Conservation (phyloP, 2,888 invertebrate genomes). For the Cataglyphis livida region DNA sequence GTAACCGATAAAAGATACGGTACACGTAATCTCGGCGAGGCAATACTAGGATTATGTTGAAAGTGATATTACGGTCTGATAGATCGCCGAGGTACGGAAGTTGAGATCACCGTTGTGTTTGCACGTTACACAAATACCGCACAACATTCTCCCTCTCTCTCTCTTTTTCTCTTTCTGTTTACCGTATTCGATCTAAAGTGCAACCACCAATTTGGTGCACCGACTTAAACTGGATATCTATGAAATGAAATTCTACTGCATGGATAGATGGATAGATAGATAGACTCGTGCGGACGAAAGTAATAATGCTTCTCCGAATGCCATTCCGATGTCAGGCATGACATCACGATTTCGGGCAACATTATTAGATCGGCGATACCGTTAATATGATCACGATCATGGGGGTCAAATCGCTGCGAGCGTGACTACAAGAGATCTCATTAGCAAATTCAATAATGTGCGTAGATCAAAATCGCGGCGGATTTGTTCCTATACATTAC, state of each 20-base stretch:
- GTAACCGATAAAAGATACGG: slow-evolving; percentile 20
- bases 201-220: slow-evolving; percentile 42
- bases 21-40: slow-evolving; percentile 29
- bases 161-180: not conserved
- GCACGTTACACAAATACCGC: slow-evolving; percentile 32
- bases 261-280: slow-evolving; percentile 4
- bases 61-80: slow-evolving; percentile 43
- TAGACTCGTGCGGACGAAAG: slow-evolving; percentile 35
- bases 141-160: not conserved
- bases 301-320: slow-evolving; percentile 6
- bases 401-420: slow-evolving; percentile 35
- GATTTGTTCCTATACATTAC: slow-evolving; percentile 8
- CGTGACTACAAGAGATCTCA: slow-evolving; percentile 41
- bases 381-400: slow-evolving; percentile 46
- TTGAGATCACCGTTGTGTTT: slow-evolving; percentile 19
- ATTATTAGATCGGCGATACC: slow-evolving; percentile 44
- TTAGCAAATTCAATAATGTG: slow-evolving; percentile 43
- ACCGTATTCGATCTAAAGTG: not conserved
- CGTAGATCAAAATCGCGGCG: not conserved
- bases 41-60: slow-evolving; percentile 38
- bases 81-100: slow-evolving; percentile 33
- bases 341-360: slow-evolving; percentile 51
- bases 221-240: slow-evolving; percentile 49
- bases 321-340: slow-evolving; percentile 34
- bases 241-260: slow-evolving; percentile 39